Evolutionary conservation across 2,797 vertebrate genomes (phyloP).

Genomic region (Mus spretus): DNA sequence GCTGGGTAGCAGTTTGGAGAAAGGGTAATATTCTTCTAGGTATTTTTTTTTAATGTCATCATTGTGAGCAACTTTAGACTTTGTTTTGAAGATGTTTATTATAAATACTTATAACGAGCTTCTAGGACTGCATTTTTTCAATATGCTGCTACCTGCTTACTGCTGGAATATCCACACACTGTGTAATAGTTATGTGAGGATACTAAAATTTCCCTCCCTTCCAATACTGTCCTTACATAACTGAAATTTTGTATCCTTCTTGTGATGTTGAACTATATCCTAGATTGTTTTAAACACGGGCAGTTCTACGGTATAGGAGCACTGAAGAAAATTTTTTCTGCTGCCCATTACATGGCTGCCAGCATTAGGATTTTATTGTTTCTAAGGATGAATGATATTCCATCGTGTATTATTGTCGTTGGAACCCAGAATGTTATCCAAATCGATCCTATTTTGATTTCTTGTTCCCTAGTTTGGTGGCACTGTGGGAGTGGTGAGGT

Average conservation of each 20-base stretch:
- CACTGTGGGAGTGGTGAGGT: neutral
- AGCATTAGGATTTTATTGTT: neutral
- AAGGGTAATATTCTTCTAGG: slow-evolving; percentile 7
- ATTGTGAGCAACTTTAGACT: slow-evolving; percentile 20
- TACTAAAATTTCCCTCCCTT: neutral
- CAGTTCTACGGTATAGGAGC: neutral
- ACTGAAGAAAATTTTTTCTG: neutral
- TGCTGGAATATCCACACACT: neutral
- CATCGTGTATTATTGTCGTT: neutral
- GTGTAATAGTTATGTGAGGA: neutral
- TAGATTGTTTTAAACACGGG: neutral
- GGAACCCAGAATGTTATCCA: neutral
- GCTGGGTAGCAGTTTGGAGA: neutral
- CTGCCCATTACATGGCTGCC: neutral
- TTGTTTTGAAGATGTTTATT: slow-evolving; percentile 31
- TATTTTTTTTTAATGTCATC: slow-evolving; percentile 11
- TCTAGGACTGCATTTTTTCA: neutral
- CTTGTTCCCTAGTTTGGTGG: neutral
- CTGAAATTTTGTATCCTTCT: neutral
- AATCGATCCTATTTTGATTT: neutral
- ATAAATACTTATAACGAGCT: slow-evolving; percentile 27
- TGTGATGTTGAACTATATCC: neutral
- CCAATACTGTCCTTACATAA: neutral
- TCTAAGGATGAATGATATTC: neutral
- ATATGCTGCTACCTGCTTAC: neutral